These are phyloP conservation scores for Apodemia mormo DNA, from an alignment of 2,888 invertebrate species.

Conservation along the genomic window DNA sequence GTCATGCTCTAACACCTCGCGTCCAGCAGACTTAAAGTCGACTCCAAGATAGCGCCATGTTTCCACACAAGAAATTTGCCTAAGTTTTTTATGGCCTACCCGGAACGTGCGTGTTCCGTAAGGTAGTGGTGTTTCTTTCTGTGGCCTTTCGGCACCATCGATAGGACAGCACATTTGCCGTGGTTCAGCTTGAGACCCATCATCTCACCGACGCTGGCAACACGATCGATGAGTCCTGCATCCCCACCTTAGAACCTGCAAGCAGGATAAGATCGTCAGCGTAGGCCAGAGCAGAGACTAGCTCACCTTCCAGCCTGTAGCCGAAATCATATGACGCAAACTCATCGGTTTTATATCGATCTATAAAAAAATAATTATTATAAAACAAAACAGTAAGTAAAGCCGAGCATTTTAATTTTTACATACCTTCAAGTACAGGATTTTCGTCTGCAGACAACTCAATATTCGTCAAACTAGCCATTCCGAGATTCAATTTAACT, in stretches of 20 bases:
- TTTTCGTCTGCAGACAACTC: no score
- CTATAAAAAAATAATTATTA: no score
- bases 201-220: slow-evolving; percentile 31
- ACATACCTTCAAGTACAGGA: no score
- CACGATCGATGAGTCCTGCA: slow-evolving; percentile 46
- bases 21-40: no score
- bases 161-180: slow-evolving; percentile 43
- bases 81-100: background rate
- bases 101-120: background rate
- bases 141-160: slow-evolving; percentile 43
- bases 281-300: slow-evolving; percentile 48
- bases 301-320: slow-evolving; percentile 37
- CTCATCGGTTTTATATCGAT: no score
- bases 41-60: no score
- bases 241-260: slow-evolving; percentile 41
- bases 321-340: no score
- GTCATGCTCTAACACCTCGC: no score
- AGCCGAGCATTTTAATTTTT: no score
- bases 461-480: no score
- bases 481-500: no score
- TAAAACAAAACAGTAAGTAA: no score
- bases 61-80: slow-evolving; percentile 39
- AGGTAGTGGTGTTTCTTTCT: slow-evolving; percentile 38
- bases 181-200: slow-evolving; percentile 32
- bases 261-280: slow-evolving; percentile 55